phyloP scores from a whole-genome alignment of 2,797 vertebrate genomes.

The Ambastaia sidthimunki region DNA sequence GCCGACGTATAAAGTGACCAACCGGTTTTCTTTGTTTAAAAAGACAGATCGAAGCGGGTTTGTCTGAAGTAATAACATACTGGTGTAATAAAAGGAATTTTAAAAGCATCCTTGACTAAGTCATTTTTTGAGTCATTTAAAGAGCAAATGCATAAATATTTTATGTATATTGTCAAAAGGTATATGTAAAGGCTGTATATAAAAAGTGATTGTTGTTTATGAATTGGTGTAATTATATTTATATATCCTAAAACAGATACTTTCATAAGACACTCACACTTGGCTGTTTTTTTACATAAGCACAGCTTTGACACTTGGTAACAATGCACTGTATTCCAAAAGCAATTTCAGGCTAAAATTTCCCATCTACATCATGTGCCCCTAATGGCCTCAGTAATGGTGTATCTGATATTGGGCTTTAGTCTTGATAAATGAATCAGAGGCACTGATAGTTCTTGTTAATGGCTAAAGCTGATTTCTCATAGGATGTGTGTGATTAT shows the following conservation, averaged over 20 bases:
- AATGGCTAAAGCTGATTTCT: conserved; percentile 47
- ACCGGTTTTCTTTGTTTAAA: not conserved
- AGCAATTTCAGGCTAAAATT: conserved; percentile 6
- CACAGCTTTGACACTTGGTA: not conserved
- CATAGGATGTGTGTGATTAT: conserved; percentile 25
- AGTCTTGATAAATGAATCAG: conserved; percentile 44
- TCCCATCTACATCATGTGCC: conserved; percentile 8
- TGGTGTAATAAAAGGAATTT: too few species aligned
- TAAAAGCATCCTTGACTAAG: too few species aligned
- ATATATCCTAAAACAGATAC: not conserved
- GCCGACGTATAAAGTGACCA: not conserved
- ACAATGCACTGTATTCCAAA: not conserved
- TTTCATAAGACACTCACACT: not conserved
- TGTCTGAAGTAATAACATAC: too few species aligned
- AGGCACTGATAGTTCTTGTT: conserved; percentile 39
- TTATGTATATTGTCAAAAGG: not conserved
- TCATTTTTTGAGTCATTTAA: too few species aligned
- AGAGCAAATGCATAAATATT: not conserved
- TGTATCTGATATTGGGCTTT: conserved; percentile 32
- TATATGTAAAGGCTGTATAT: not conserved
- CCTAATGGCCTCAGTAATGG: conserved; percentile 10
- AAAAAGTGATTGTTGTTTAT: not conserved
- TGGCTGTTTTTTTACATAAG: not conserved
- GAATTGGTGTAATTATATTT: not conserved
- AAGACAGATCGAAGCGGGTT: too few species aligned